A percentile compares a stretch with the other conserved stretches of the same genome.
Evolutionary conservation across 2,888 invertebrate genomes (phyloP).

Genomic region (Drosophila neonasuta): DNA sequence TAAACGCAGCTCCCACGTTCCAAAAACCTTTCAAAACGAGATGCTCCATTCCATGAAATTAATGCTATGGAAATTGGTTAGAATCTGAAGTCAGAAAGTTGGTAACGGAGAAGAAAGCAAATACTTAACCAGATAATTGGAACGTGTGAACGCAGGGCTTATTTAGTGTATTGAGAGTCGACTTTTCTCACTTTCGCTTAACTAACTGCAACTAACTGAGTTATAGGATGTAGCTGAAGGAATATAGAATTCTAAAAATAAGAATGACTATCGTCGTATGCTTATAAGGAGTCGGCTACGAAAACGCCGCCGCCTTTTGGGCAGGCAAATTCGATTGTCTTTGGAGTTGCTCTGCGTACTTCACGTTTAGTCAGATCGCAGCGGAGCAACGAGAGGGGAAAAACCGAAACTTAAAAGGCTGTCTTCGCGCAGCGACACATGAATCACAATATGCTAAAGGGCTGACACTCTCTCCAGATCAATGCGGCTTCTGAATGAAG

Average conservation of each 20-base stretch:
- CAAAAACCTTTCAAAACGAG: constrained; percentile 33
- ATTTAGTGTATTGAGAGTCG: constrained; percentile 1
- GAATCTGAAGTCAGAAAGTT: constrained; percentile 38
- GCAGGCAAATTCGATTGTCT: constrained; percentile 43
- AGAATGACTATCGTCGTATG: constrained; percentile 12
- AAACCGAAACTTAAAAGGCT: constrained; percentile 47
- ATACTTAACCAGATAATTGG: constrained; percentile 39
- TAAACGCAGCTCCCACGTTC: constrained; percentile 36
- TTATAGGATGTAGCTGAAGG: not conserved
- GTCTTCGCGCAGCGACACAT: constrained; percentile 77
- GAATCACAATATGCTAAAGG: constrained; percentile 80
- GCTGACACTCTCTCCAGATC: constrained; percentile 81
- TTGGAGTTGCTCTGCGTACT: constrained; percentile 8
- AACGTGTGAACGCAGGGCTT: constrained; percentile 40
- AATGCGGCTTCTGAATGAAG: constrained; percentile 78
- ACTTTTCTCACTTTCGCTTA: constrained; percentile 44
- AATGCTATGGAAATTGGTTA: constrained; percentile 36
- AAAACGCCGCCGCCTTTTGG: constrained; percentile 53
- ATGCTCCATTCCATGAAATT: constrained; percentile 12
- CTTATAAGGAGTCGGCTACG: constrained; percentile 8
- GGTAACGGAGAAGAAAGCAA: constrained; percentile 39
- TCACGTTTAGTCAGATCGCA: not conserved
- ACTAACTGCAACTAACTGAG: not conserved
- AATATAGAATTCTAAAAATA: constrained; percentile 32
- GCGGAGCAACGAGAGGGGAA: not conserved